Conservation (phyloP, 2,113 vertebrate genomes). For the Pterocles orientalis region DNA sequence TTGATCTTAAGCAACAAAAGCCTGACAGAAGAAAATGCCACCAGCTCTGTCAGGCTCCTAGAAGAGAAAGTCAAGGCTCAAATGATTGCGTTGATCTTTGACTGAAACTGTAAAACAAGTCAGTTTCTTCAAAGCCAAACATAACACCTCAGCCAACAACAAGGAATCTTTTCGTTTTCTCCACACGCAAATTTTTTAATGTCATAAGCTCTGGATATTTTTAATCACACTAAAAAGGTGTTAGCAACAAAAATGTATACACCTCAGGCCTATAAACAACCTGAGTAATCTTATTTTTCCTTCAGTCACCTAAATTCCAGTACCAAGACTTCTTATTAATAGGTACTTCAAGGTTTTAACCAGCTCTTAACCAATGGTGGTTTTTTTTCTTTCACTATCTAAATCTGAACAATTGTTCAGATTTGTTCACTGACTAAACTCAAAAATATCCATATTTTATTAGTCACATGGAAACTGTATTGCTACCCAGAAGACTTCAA, state of each 20-base stretch:
- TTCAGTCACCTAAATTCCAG: neutral
- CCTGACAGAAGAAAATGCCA: conserved; percentile 2
- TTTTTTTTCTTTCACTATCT: neutral
- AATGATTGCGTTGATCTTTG: conserved; percentile 41
- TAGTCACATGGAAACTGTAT: neutral
- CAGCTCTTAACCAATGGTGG: neutral
- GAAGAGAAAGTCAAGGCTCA: conserved; percentile 55
- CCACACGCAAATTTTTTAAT: neutral
- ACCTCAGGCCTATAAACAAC: neutral
- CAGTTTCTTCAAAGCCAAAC: conserved; percentile 55
- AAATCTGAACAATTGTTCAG: neutral
- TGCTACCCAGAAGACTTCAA: neutral
- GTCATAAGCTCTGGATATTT: neutral
- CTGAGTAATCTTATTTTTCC: neutral
- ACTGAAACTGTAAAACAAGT: conserved; percentile 40
- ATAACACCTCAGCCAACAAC: neutral
- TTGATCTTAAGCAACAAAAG: conserved; percentile 57
- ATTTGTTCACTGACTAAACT: neutral
- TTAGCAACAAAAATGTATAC: neutral
- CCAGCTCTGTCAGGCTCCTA: conserved; percentile 18
- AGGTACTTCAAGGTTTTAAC: neutral
- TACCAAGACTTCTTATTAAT: neutral
- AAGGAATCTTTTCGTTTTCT: neutral
- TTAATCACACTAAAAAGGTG: neutral
- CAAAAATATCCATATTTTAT: neutral